These are phyloP conservation scores for Arge pagana DNA, from an alignment of 2,888 invertebrate genomes.

Conservation along the genomic window DNA sequence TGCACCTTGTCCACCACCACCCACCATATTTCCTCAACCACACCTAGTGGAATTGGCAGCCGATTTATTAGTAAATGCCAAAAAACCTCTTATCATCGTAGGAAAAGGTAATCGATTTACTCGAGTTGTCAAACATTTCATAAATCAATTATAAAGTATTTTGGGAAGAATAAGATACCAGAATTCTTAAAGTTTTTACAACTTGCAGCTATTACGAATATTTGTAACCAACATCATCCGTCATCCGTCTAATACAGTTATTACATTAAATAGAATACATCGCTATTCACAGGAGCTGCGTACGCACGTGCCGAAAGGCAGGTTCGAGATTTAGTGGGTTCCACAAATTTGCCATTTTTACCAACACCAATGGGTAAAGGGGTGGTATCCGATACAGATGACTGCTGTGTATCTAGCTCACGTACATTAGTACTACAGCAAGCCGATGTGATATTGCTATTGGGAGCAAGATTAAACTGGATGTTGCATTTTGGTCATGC, in stretches of 20 bases:
- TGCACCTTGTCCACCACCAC: constrained; percentile 63
- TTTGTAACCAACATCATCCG: too few species aligned
- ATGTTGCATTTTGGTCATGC: constrained; percentile 94
- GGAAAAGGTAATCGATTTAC: constrained; percentile 70
- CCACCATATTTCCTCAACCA: constrained; percentile 72
- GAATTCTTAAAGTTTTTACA: too few species aligned
- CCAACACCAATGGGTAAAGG: constrained; percentile 96
- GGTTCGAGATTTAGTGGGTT: constrained; percentile 70
- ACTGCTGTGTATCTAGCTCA: constrained; percentile 82
- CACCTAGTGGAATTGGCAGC: constrained; percentile 72
- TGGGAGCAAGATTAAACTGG: constrained; percentile 96
- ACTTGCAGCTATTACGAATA: too few species aligned
- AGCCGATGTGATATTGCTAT: constrained; percentile 84
- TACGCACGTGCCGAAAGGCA: constrained; percentile 79
- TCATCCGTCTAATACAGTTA: not conserved
- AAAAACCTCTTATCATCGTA: constrained; percentile 84
- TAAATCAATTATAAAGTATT: too few species aligned
- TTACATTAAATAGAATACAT: constrained; percentile 1
- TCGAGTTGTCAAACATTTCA: not conserved
- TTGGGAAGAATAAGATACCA: too few species aligned
- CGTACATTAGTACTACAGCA: constrained; percentile 83
- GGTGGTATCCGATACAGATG: constrained; percentile 72
- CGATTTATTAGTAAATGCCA: constrained; percentile 69
- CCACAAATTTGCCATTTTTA: constrained; percentile 82
- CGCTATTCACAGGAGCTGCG: constrained; percentile 70